phyloP scores from a whole-genome alignment of 2,797 vertebrate species.

The Pteronotus mesoamericanus region DNA sequence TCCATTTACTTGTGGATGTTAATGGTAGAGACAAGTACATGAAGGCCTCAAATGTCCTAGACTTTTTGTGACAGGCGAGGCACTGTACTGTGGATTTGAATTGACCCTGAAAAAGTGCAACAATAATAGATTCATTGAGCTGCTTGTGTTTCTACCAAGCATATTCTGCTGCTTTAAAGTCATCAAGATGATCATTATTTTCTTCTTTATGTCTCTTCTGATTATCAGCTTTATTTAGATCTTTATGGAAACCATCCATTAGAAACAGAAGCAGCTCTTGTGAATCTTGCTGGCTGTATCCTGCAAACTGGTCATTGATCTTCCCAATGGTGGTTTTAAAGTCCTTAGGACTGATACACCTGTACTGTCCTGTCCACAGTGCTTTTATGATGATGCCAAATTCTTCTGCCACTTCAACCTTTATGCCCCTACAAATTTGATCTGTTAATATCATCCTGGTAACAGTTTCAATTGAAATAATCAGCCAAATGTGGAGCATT shows the following conservation, averaged over 20 bases:
- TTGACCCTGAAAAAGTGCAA: constrained; percentile 97
- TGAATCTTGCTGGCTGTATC: constrained; percentile 97
- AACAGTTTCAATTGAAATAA: constrained; percentile 95
- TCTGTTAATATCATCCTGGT: constrained; percentile 96
- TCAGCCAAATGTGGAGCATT: constrained; percentile 92
- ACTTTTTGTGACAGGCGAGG: constrained; percentile 94
- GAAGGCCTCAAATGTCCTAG: constrained; percentile 97
- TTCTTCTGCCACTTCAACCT: constrained; percentile 98
- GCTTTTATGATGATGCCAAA: constrained; percentile 98
- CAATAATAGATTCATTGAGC: constrained; percentile 97
- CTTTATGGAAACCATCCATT: constrained; percentile 98
- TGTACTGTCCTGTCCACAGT: constrained; percentile 95
- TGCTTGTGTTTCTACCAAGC: constrained; percentile 97
- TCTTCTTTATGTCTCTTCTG: constrained; percentile 96
- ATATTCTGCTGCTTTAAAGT: constrained; percentile 89
- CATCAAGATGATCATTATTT: constrained; percentile 93
- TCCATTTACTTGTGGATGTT: constrained; percentile 94
- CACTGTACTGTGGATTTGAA: constrained; percentile 99
- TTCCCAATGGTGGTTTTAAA: constrained; percentile 98
- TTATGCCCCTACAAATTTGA: constrained; percentile 96
- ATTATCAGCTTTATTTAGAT: constrained; percentile 98
- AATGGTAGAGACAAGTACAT: constrained; percentile 97
- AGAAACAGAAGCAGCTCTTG: constrained; percentile 97
- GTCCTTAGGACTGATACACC: constrained; percentile 94
- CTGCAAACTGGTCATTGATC: constrained; percentile 95